phyloP scores from a whole-genome alignment of 2,113 vertebrate species.

The Pituophis catenifer region DNA sequence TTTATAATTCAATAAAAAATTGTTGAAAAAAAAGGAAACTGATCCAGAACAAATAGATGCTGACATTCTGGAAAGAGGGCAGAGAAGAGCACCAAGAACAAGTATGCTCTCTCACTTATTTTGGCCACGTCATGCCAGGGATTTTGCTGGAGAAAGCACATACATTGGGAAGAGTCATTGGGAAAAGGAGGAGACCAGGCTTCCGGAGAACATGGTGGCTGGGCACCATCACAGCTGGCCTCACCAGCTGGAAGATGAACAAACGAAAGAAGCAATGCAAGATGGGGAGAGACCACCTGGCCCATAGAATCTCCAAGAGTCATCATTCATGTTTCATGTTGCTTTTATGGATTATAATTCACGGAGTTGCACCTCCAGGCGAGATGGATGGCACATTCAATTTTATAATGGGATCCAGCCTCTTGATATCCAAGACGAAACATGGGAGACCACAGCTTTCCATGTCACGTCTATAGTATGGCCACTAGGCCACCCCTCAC shows the following conservation, averaged over 20 bases:
- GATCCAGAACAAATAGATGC: not conserved
- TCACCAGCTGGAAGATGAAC: no score
- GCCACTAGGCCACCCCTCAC: not conserved
- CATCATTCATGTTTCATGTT: no score
- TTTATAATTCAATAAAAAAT: no score
- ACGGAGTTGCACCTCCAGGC: no score
- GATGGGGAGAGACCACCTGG: not conserved
- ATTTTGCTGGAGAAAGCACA: not conserved
- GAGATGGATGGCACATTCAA: no score
- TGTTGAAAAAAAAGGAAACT: no score
- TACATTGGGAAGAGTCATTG: not conserved
- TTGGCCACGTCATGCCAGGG: not conserved
- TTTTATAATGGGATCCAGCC: no score
- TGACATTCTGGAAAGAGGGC: not conserved
- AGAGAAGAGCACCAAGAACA: not conserved
- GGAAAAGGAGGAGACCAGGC: not conserved
- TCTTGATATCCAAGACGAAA: not conserved
- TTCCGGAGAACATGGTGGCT: not conserved
- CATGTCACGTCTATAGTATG: not conserved
- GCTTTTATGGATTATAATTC: no score
- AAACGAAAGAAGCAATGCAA: not conserved
- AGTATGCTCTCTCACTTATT: not conserved
- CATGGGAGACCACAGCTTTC: not conserved
- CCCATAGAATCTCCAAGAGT: no score
- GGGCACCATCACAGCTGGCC: not conserved